Evolutionary conservation across 2,797 vertebrate genomes (phyloP).

Genomic region (Cossypha niveicapilla): DNA sequence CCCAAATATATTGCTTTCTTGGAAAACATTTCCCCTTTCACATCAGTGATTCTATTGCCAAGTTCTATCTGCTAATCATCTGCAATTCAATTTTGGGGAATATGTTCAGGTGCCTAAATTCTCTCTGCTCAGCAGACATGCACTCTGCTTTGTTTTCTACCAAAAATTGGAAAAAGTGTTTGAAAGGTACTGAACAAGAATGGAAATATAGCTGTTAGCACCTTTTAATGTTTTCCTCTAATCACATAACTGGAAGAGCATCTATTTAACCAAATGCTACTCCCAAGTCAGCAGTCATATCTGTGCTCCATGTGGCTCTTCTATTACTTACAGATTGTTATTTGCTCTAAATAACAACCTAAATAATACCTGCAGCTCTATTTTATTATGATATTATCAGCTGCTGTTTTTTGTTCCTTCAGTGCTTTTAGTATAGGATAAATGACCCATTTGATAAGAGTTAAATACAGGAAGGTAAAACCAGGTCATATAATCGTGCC

Average conservation of each 20-base stretch:
- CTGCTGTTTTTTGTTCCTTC: background rate
- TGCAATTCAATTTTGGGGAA: background rate
- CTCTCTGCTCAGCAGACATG: background rate
- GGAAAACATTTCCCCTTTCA: background rate
- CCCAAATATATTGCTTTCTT: background rate
- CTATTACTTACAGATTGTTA: background rate
- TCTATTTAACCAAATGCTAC: background rate
- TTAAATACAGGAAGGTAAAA: slow-evolving; percentile 17
- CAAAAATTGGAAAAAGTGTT: background rate
- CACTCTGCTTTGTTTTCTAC: background rate
- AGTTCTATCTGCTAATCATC: background rate
- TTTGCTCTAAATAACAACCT: background rate
- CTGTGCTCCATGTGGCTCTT: background rate
- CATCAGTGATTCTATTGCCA: background rate
- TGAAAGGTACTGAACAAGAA: background rate
- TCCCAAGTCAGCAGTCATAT: background rate
- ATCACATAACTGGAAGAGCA: background rate
- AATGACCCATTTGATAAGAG: background rate
- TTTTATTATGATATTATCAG: background rate
- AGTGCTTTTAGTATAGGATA: background rate
- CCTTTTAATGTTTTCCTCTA: slow-evolving; percentile 9
- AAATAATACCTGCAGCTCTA: background rate
- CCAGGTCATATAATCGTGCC: background rate
- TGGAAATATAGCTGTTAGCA: background rate
- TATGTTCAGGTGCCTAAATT: background rate